Base-by-base conservation (phyloP, 2,888 invertebrate species). In the Apamea monoglypha region DNA sequence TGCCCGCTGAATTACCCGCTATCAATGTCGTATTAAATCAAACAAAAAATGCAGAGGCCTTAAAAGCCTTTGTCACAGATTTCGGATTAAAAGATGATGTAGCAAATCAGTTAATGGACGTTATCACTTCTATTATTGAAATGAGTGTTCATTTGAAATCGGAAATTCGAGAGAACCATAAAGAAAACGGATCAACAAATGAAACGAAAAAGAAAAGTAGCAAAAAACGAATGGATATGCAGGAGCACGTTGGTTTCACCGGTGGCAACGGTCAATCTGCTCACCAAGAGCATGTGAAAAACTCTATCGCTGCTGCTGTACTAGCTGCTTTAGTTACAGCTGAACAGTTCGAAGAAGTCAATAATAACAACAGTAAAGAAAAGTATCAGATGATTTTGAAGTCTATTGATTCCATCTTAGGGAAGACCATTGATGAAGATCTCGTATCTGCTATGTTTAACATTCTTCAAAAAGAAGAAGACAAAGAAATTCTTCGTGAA, bases 1-100 rank as follows among this genome's bases (percentile, higher is more conserved):
- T 97, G 4, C 97, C 97, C 0, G 96, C 97, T 2, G 97, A 97
- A 85, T 92, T 98, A 76, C 98, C 98, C 4, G 97, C 97, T 2
- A 97, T 98, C 1, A 97, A 97, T 90, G 97, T 98, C 7, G 95
- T 97, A 76, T 90, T 97, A 69, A 97, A 97, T 89, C 93, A 97
- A 84, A 97, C 97, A 12, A 95, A 92, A 92, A 97, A 97, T 85
- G 95, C 94, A n/a, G 97, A 97, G 89, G 95, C 95, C 18, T 89
- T 97, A 18, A 96, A 97, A 92, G 96, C 96, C 21, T 97, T 97
- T 87, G 95, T 97, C 2, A 94, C 96, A 59, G 96, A 97, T 89
- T 97, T 96, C 87, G 97, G 97, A 47, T 91, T 97, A 78, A 97
- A 96, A 94, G 97, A 97, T 88, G 96, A 95, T 64, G 96, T 97